phyloP scores from a whole-genome alignment of 1,140 invertebrate genomes.

The Bombus ignitus region DNA sequence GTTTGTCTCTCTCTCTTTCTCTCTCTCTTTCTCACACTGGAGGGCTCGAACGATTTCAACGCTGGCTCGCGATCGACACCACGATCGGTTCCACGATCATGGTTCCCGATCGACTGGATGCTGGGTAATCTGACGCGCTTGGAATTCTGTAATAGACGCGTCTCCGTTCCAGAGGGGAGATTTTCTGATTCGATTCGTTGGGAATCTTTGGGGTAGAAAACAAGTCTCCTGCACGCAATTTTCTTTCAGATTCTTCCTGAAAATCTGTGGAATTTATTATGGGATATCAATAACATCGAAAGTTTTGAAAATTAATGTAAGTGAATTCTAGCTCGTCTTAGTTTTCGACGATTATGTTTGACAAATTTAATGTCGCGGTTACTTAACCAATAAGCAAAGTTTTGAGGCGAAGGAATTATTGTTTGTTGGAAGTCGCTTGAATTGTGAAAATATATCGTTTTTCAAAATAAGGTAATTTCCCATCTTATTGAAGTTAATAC shows the following conservation, averaged over 20 bases:
- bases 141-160: constrained; percentile 6
- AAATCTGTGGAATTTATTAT: too few relatives aligned
- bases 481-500: too few relatives aligned
- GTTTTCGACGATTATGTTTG: too few relatives aligned
- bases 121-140: constrained; percentile 22
- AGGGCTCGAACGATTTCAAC: constrained; percentile 16
- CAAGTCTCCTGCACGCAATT: neutral
- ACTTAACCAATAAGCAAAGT: too few relatives aligned
- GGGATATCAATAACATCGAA: neutral
- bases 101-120: constrained; percentile 14
- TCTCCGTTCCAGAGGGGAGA: neutral
- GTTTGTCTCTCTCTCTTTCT: neutral
- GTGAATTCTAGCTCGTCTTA: neutral
- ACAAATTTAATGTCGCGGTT: too few relatives aligned
- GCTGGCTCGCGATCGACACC: constrained; percentile 8
- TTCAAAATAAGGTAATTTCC: neutral
- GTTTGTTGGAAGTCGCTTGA: neutral
- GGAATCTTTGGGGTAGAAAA: neutral
- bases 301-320: neutral
- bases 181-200: neutral
- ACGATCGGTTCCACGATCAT: constrained; percentile 51
- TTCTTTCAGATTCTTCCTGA: neutral
- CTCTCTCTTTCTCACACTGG: neutral
- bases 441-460: neutral
- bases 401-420: neutral